A percentile compares a stretch with the other conserved stretches of the same genome.
Evolutionary conservation across 2,888 invertebrate species (phyloP).

Genomic region (Synanthedon andrenaeformis): DNA sequence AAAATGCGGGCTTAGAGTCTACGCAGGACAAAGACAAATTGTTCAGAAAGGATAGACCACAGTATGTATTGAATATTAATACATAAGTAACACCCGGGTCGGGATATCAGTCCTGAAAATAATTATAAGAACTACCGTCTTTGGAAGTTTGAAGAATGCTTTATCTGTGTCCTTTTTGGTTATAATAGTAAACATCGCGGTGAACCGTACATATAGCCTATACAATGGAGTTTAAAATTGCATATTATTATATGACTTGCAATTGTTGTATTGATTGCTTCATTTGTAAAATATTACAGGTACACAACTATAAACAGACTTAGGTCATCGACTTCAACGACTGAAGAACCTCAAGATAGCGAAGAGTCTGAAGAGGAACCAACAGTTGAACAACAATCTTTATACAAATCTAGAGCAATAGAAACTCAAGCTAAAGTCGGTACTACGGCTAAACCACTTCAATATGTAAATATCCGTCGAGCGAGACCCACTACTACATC

Average conservation of each 20-base stretch:
- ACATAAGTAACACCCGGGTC: too few relatives aligned
- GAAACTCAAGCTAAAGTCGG: constrained; percentile 25
- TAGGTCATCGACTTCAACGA: constrained; percentile 56
- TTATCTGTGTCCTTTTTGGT: too few relatives aligned
- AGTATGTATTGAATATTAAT: constrained; percentile 30
- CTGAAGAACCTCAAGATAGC: constrained; percentile 27
- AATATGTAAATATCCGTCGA: constrained; percentile 80
- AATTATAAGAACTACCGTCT: too few relatives aligned
- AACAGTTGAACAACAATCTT: constrained; percentile 19
- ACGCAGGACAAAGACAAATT: constrained; percentile 35
- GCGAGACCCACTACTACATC: constrained; percentile 65
- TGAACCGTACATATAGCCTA: too few relatives aligned
- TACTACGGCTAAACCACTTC: constrained; percentile 53
- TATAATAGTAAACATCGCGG: too few relatives aligned
- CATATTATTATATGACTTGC: too few relatives aligned
- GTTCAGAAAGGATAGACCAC: constrained; percentile 60
- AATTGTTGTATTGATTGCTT: too few relatives aligned
- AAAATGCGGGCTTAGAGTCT: constrained; percentile 61
- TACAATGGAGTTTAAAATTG: too few relatives aligned
- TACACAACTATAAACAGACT: constrained; percentile 74
- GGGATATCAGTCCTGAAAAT: too few relatives aligned
- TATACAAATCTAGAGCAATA: constrained; percentile 22
- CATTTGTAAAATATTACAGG: constrained; percentile 21
- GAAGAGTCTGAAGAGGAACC: constrained; percentile 27
- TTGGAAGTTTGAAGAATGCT: too few relatives aligned